Conservation (phyloP, 1,140 invertebrate genomes). For the Archivesica marissinica region DNA sequence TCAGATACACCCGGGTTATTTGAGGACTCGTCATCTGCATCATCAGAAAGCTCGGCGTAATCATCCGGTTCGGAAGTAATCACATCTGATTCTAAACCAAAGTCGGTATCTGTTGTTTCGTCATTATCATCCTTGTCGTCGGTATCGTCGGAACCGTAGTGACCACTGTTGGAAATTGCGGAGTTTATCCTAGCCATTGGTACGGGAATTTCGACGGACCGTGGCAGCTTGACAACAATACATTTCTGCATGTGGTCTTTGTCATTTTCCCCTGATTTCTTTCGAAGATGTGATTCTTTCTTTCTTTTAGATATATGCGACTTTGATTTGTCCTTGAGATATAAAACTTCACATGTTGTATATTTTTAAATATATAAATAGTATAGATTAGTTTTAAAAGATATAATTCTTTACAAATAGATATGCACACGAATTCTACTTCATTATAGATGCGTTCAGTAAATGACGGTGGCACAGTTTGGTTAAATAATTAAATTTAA, state of each 20-base stretch:
- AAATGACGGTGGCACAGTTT: too few species aligned
- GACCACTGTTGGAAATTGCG: constrained; percentile 28
- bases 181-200: constrained; percentile 7
- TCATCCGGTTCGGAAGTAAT: not conserved
- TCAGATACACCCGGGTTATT: not conserved
- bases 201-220: not conserved
- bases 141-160: constrained; percentile 9
- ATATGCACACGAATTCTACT: too few species aligned
- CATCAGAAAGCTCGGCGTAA: not conserved
- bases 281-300: constrained; percentile 1
- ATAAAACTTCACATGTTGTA: too few species aligned
- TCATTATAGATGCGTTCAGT: too few species aligned
- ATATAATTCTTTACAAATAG: too few species aligned
- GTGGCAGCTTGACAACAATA: constrained; percentile 37
- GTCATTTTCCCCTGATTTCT: not conserved
- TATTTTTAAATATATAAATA: too few species aligned
- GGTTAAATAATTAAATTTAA: too few species aligned
- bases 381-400: too few species aligned
- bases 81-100: constrained; percentile 28
- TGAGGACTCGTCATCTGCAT: not conserved
- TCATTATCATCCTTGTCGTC: not conserved
- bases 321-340: constrained; percentile 12
- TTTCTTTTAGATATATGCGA: not conserved
- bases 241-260: not conserved
- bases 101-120: constrained; percentile 13